Evolutionary conservation across 1,140 invertebrate genomes (phyloP).

Genomic region (Holcopasites calliopsidis): DNA sequence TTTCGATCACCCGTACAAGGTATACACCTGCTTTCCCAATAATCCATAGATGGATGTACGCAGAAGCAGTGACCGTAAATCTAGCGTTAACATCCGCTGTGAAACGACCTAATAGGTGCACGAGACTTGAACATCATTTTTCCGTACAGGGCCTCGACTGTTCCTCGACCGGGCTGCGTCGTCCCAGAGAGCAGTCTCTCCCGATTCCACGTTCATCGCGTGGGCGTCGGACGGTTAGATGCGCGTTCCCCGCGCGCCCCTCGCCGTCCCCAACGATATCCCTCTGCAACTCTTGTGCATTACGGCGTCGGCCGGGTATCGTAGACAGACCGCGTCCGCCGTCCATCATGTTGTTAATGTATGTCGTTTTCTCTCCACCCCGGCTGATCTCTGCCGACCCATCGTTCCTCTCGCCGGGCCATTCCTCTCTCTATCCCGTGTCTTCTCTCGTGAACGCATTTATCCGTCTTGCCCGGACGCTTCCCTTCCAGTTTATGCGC

Average conservation of each 20-base stretch:
- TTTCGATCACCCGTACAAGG: too few species aligned
- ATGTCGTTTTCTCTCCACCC: constrained; percentile 61
- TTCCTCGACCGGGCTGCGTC: background rate
- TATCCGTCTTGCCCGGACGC: constrained; percentile 44
- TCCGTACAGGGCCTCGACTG: background rate
- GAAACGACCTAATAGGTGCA: too few species aligned
- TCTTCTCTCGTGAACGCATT: constrained; percentile 50
- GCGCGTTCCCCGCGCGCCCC: background rate
- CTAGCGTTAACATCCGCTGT: too few species aligned
- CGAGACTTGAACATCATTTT: background rate
- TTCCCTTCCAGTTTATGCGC: constrained; percentile 11
- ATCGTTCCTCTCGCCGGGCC: background rate
- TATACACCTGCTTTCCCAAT: too few species aligned
- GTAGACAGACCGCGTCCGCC: constrained; percentile 62
- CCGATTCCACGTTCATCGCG: constrained; percentile 41
- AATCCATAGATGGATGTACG: too few species aligned
- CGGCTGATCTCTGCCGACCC: constrained; percentile 14
- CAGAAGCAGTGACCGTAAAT: too few species aligned
- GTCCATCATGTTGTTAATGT: constrained; percentile 68
- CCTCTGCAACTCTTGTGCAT: constrained; percentile 45
- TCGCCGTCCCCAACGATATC: background rate
- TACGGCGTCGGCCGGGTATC: constrained; percentile 49
- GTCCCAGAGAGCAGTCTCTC: constrained; percentile 28
- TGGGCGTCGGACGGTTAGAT: constrained; percentile 56
- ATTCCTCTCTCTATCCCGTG: constrained; percentile 17